Evolutionary conservation across 2,888 invertebrate species (phyloP).

Genomic region (Noctua pronuba): DNA sequence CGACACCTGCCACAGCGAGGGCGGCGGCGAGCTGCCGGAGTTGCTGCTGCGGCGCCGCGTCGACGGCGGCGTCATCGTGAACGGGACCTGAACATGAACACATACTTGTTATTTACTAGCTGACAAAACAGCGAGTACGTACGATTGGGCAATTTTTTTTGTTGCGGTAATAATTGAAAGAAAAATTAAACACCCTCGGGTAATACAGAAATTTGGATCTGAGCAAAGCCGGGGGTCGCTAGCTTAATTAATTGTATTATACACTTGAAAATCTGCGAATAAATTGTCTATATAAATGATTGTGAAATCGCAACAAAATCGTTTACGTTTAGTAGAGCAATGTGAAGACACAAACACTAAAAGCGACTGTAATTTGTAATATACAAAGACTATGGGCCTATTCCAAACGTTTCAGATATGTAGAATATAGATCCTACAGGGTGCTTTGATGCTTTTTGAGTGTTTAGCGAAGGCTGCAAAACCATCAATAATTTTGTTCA

Average conservation of each 20-base stretch:
- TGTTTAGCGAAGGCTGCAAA: neutral
- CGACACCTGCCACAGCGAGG: slow-evolving; percentile 96
- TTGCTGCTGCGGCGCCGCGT: slow-evolving; percentile 92
- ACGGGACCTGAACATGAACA: slow-evolving; percentile 92
- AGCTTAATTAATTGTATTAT: neutral
- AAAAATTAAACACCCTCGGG: no score
- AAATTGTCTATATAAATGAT: no score
- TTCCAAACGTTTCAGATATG: neutral
- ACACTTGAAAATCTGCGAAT: no score
- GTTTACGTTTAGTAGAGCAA: no score
- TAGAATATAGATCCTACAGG: neutral
- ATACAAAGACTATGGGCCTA: no score
- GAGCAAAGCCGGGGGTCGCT: neutral
- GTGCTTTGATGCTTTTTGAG: no score
- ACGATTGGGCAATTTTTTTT: neutral
- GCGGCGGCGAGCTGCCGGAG: slow-evolving; percentile 93
- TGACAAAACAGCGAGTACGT: neutral
- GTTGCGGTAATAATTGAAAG: neutral
- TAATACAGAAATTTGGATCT: neutral
- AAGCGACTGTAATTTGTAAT: neutral
- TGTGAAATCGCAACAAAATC: no score
- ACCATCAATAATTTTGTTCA: no score
- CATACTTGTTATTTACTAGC: neutral
- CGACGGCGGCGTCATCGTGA: slow-evolving; percentile 96
- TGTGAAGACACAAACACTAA: neutral